Percentiles rank a stretch among this genome's conserved stretches.
phyloP scores from a whole-genome alignment of 2,797 vertebrate species.

The Sphenopsis melanotis region DNA sequence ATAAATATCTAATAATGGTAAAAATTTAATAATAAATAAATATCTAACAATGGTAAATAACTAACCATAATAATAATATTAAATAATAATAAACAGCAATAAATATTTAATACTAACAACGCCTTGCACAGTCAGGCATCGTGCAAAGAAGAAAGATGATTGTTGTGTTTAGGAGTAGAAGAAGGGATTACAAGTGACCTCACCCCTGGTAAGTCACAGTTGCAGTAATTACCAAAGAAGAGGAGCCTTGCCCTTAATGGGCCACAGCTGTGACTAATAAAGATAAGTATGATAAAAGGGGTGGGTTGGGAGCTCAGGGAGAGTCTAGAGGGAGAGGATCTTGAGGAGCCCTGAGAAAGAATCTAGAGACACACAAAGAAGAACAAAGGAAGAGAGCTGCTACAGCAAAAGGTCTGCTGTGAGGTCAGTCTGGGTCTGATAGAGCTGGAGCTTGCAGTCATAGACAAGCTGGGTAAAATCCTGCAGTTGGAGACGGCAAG shows the following conservation, averaged over 20 bases:
- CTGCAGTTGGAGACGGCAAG: neutral
- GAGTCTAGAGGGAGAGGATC: neutral
- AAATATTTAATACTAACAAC: neutral
- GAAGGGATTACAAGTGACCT: neutral
- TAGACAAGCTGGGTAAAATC: neutral
- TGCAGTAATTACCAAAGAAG: neutral
- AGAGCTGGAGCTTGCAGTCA: neutral
- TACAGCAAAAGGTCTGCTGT: neutral
- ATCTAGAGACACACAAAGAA: neutral
- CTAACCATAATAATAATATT: neutral
- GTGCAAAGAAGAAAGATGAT: neutral
- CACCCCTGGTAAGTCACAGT: neutral
- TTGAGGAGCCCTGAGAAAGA: neutral
- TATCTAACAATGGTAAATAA: neutral
- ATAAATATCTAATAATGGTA: neutral
- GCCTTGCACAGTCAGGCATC: neutral
- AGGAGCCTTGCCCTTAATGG: neutral
- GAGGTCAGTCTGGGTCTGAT: too few species aligned
- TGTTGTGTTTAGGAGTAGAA: neutral
- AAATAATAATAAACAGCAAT: neutral
- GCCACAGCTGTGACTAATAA: neutral
- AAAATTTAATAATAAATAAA: neutral
- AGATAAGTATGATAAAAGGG: neutral
- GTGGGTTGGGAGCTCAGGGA: neutral
- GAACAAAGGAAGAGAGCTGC: neutral